Evolutionary conservation across 2,797 vertebrate species (phyloP).

Genomic region (Ispidina picta): DNA sequence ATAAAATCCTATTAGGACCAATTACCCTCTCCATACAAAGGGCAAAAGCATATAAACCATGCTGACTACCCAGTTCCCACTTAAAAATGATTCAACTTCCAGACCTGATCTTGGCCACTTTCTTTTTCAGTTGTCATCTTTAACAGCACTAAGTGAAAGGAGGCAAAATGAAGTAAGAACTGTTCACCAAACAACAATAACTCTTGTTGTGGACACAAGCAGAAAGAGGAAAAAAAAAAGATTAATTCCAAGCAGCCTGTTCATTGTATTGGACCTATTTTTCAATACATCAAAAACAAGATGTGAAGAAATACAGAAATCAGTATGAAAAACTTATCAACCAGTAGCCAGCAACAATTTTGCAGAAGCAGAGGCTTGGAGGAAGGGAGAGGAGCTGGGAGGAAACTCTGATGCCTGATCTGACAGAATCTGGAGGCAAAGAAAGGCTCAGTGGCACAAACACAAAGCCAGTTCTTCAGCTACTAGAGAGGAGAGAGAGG

Average conservation of each 20-base stretch:
- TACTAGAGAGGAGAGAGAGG: not conserved
- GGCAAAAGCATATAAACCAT: not conserved
- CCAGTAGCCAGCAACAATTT: not conserved
- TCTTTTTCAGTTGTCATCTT: not conserved
- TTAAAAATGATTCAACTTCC: not conserved
- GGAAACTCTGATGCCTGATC: not conserved
- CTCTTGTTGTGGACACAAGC: not conserved
- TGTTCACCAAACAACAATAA: not conserved
- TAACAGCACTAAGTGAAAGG: not conserved
- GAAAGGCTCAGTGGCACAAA: not conserved
- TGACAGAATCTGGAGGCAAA: not conserved
- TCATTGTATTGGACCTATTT: not conserved
- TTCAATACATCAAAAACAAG: not conserved
- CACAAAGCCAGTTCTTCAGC: not conserved
- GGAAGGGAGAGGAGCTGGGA: not conserved
- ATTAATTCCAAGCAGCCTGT: not conserved
- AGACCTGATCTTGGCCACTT: not conserved
- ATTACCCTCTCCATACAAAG: not conserved
- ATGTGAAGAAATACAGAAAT: not conserved
- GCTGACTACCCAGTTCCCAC: not conserved
- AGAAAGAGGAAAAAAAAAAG: not conserved
- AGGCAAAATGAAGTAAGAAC: not conserved
- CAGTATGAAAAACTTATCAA: not conserved
- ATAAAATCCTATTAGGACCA: not conserved
- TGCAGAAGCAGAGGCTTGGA: not conserved